Evolutionary conservation across 2,888 invertebrate genomes (phyloP).

Genomic region (Ennomos fuscantarius): DNA sequence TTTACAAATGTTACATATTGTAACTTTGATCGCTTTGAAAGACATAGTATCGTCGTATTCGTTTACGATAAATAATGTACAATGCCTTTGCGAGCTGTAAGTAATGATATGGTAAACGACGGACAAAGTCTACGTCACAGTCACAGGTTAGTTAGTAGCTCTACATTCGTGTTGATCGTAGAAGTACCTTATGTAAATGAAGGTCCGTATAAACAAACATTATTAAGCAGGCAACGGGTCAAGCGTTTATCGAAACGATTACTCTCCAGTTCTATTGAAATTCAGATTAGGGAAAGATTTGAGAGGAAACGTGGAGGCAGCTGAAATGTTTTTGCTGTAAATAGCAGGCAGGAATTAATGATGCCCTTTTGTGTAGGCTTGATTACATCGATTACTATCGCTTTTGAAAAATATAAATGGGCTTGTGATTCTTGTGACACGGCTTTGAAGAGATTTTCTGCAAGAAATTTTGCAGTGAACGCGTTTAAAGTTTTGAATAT

Average conservation of each 20-base stretch:
- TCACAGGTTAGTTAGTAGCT: too few relatives aligned
- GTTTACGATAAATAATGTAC: too few relatives aligned
- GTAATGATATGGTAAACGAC: too few relatives aligned
- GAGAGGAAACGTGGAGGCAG: constrained; percentile 35
- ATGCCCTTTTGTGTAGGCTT: constrained; percentile 46
- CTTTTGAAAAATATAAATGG: constrained; percentile 34
- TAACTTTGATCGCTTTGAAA: too few relatives aligned
- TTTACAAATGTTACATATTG: too few relatives aligned
- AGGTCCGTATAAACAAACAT: constrained; percentile 32
- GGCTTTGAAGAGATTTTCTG: constrained; percentile 6
- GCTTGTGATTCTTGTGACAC: constrained; percentile 29
- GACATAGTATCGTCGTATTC: too few relatives aligned
- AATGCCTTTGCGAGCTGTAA: too few relatives aligned
- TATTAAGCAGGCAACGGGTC: constrained; percentile 41
- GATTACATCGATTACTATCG: constrained; percentile 50
- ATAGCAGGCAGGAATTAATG: constrained; percentile 52
- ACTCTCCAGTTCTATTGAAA: constrained; percentile 56
- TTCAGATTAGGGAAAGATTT: constrained; percentile 64
- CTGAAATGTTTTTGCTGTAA: constrained; percentile 67
- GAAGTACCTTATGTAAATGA: background rate
- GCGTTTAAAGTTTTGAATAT: too few relatives aligned
- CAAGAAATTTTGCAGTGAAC: too few relatives aligned
- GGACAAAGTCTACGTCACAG: too few relatives aligned
- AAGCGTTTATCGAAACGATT: constrained; percentile 51
- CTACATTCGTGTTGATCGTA: background rate